phyloP scores from a whole-genome alignment of 2,888 invertebrate species.

The Bursaphelenchus okinawaensis region DNA sequence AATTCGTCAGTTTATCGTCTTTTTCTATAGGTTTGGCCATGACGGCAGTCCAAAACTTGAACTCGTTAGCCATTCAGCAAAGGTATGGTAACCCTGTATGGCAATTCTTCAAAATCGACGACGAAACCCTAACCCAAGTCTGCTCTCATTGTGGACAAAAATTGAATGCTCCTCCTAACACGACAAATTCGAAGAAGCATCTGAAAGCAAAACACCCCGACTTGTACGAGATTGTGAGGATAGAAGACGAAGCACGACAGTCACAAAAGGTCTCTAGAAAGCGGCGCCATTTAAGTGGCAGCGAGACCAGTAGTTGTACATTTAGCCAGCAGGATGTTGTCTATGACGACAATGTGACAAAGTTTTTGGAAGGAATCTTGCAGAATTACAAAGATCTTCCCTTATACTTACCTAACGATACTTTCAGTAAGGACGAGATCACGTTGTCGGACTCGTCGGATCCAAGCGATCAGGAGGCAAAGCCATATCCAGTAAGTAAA shows the following conservation, averaged over 20 bases:
- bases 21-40: background rate
- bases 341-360: background rate
- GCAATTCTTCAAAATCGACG: slow-evolving; percentile 10
- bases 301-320: background rate
- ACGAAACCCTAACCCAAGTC: slow-evolving; percentile 1
- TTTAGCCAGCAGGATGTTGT: background rate
- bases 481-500: slow-evolving; percentile 1
- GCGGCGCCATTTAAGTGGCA: background rate
- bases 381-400: background rate
- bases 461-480: slow-evolving; percentile 1
- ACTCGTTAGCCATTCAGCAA: background rate
- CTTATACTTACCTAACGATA: background rate
- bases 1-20: too few species aligned
- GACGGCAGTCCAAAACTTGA: background rate
- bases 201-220: slow-evolving; percentile 11
- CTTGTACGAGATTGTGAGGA: background rate
- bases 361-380: background rate
- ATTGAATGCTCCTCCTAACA: background rate
- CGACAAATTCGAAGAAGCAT: slow-evolving; percentile 4
- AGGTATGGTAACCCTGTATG: slow-evolving; percentile 7
- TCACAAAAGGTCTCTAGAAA: background rate
- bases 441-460: slow-evolving; percentile 1
- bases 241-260: background rate
- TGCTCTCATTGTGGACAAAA: slow-evolving; percentile 6
- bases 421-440: slow-evolving; percentile 2